Conservation (phyloP, 2,888 invertebrate genomes). For the Hypomecis atomaria region DNA sequence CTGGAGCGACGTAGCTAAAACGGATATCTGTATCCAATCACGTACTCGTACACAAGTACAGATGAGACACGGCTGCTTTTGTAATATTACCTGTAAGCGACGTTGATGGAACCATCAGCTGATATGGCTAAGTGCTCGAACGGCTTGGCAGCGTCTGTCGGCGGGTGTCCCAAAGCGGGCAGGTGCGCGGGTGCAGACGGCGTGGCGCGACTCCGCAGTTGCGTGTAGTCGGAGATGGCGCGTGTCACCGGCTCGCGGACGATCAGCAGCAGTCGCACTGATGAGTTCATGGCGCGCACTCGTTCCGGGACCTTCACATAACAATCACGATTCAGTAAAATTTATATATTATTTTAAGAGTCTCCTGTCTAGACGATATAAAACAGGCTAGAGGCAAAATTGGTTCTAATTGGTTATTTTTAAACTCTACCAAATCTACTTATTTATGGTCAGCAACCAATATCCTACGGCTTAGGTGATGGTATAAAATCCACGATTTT, state of each 20-base stretch:
- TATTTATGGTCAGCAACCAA: too few relatives aligned
- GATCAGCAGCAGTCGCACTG: constrained; percentile 95
- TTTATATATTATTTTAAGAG: too few relatives aligned
- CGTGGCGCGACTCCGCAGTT: constrained; percentile 93
- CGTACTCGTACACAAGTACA: too few relatives aligned
- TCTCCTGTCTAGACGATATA: too few relatives aligned
- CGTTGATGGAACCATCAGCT: constrained; percentile 92
- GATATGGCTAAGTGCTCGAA: constrained; percentile 93
- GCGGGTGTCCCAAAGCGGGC: constrained; percentile 64
- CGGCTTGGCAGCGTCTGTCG: constrained; percentile 81
- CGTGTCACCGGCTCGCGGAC: constrained; percentile 98
- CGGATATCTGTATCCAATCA: too few relatives aligned
- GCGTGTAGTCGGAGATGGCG: constrained; percentile 98
- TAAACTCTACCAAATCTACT: neutral
- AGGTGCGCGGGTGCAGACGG: constrained; percentile 87
- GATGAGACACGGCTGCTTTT: neutral
- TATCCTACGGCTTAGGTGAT: too few relatives aligned
- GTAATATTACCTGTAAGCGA: constrained; percentile 86
- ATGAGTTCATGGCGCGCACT: constrained; percentile 96
- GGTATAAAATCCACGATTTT: too few relatives aligned
- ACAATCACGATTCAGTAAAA: neutral
- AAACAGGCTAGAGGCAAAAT: too few relatives aligned
- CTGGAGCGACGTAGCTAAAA: too few relatives aligned
- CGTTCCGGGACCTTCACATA: constrained; percentile 92
- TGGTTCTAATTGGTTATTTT: too few relatives aligned